A percentile compares a stretch with the other conserved stretches of the same genome.
These are phyloP conservation scores for Lasioglossum morio DNA, from an alignment of 2,888 invertebrate genomes.

Conservation along the genomic window DNA sequence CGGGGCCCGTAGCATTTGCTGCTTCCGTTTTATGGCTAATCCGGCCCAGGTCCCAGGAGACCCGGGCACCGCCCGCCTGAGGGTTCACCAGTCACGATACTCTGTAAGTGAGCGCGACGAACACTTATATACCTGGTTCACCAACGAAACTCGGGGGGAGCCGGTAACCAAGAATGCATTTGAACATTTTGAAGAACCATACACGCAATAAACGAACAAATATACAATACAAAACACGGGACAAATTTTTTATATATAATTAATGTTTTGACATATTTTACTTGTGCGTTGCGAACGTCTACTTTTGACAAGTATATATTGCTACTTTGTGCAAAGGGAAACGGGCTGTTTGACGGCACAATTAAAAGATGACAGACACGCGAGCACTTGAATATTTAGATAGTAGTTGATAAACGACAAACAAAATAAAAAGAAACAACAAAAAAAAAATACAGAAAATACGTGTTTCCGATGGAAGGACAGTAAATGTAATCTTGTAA, in stretches of 20 bases:
- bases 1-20: no score
- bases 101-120: slow-evolving; percentile 16
- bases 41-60: background rate
- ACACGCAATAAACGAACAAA: slow-evolving; percentile 37
- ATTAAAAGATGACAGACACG: background rate
- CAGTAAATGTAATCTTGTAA: slow-evolving; percentile 35
- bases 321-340: slow-evolving; percentile 16
- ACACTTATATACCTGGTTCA: background rate
- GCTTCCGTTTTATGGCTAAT: no score
- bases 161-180: slow-evolving; percentile 31
- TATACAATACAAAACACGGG: slow-evolving; percentile 12
- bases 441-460: background rate
- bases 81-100: slow-evolving; percentile 8
- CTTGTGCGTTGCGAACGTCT: slow-evolving; percentile 36
- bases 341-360: background rate
- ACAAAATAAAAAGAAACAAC: background rate
- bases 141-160: slow-evolving; percentile 40
- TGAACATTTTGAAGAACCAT: slow-evolving; percentile 39
- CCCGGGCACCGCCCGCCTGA: background rate
- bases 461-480: slow-evolving; percentile 27
- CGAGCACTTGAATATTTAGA: slow-evolving; percentile 42
- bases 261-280: slow-evolving; percentile 39
- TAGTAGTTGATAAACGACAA: slow-evolving; percentile 33
- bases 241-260: slow-evolving; percentile 46
- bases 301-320: slow-evolving; percentile 20